Evolutionary conservation across 2,113 vertebrate species (phyloP).

Genomic region (Pelvicachromis taeniatus): DNA sequence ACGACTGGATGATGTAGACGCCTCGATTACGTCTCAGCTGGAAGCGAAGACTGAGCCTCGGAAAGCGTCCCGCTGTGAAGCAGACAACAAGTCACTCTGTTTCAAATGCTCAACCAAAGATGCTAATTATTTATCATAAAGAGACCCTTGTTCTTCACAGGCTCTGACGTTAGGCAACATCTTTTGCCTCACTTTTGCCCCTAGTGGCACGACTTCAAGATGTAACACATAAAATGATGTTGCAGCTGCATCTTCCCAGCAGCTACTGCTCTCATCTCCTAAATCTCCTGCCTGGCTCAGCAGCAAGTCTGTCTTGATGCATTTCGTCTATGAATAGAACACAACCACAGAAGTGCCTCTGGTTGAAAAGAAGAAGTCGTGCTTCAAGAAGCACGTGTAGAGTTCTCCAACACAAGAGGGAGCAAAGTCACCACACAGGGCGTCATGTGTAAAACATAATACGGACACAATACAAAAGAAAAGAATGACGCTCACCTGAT

Average conservation of each 20-base stretch:
- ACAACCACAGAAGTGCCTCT: not conserved
- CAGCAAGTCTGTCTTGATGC: not conserved
- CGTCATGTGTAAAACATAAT: not conserved
- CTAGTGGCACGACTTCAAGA: not conserved
- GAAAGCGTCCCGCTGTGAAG: slow-evolving; percentile 86
- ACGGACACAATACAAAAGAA: not conserved
- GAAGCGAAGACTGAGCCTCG: slow-evolving; percentile 91
- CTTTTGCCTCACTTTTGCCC: not conserved
- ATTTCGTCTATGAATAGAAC: slow-evolving; percentile 49
- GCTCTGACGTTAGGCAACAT: not conserved
- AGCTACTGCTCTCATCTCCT: slow-evolving; percentile 4
- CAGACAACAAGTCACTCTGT: not conserved
- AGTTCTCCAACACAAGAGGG: not conserved
- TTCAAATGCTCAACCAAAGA: not conserved
- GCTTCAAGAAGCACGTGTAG: slow-evolving; percentile 23
- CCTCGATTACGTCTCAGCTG: slow-evolving; percentile 88
- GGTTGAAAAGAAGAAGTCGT: not conserved
- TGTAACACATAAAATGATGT: not conserved
- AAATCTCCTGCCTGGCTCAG: slow-evolving; percentile 31
- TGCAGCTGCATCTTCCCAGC: not conserved
- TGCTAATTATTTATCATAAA: slow-evolving; percentile 12
- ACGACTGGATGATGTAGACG: slow-evolving; percentile 98
- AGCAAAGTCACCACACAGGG: not conserved
- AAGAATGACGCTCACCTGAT: slow-evolving; percentile 76
- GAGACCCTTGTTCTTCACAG: not conserved